Base-by-base conservation (phyloP, 1,140 invertebrate species). In the Drosophila ohnishii region DNA sequence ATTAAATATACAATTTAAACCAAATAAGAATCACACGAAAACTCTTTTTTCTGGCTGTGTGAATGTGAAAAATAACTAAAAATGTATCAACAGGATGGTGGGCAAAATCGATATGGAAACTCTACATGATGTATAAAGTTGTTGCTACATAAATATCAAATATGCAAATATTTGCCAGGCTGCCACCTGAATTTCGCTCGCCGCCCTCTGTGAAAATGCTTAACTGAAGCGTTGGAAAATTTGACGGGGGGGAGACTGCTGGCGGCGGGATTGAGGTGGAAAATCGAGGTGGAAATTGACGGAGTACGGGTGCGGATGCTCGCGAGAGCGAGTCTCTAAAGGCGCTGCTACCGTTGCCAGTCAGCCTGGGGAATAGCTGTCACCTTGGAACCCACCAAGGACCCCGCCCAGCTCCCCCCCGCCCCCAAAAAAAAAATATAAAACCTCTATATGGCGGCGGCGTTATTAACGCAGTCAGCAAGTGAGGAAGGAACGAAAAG, bases 131-230 rank as follows among this genome's bases (percentile, higher is more conserved):
- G 84, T 83, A 80, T 69, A 87, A 77, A 70, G 71, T 77, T 86
- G 82, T 81, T 80, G 71, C 69, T 87, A 87, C 84, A 81, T 83
- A 88, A 83, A 87, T 88, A 87, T 87, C 76, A 87, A 87, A 87
- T 87, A 87, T 87, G 83, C 84, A 87, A 87, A 87, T 87, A 87
- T 87, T 87, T 87, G 63, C 76, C 70, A 60, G 75, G 56, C 83
- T 79, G 84, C 72, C 78, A 82, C 83, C 84, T 80, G 75, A 87
- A 87, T 80, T 78, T 85, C 55, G 14, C 47, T 50, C 22, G 56
- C 47, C 35, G 63, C 30, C 25, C 40, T 37, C 47, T 64, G 51
- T 62, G 80, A 48, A 79, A 82, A 82, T 75, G 75, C 78, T 75
- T 48, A 81, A 81, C 57, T 79, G 80, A 67, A 79, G 73, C 59